phyloP scores from a whole-genome alignment of 2,888 invertebrate genomes.

The Diaperis boleti region DNA sequence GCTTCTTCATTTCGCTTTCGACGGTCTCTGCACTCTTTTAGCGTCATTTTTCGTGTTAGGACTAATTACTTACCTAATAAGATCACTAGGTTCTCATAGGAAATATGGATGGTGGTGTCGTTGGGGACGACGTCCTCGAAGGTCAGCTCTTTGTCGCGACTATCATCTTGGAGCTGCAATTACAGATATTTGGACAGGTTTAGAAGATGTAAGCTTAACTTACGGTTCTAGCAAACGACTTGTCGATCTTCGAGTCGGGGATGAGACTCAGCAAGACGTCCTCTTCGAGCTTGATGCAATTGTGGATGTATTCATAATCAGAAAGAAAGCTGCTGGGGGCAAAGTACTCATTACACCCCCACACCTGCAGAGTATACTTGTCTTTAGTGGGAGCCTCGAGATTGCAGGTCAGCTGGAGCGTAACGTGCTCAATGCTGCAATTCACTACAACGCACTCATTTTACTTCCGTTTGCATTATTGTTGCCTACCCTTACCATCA shows the following conservation, averaged over 20 bases:
- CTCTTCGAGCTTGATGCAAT: conserved; percentile 91
- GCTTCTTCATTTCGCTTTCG: conserved; percentile 84
- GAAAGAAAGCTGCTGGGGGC: conserved; percentile 85
- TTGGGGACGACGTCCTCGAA: conserved; percentile 85
- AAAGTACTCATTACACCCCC: conserved; percentile 91
- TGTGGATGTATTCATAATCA: conserved; percentile 94
- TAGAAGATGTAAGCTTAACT: conserved; percentile 49
- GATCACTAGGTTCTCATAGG: conserved; percentile 87
- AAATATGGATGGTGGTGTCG: conserved; percentile 79
- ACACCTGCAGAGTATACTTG: conserved; percentile 78
- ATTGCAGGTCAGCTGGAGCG: conserved; percentile 85
- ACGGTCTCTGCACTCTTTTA: conserved; percentile 84
- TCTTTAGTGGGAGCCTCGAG: conserved; percentile 72
- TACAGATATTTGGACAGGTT: conserved; percentile 19
- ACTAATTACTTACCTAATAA: too few relatives aligned
- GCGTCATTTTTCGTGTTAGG: too few relatives aligned
- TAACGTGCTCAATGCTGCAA: conserved; percentile 87
- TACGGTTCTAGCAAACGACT: conserved; percentile 82
- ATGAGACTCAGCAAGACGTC: conserved; percentile 81
- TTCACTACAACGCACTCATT: conserved; percentile 74
- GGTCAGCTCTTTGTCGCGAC: conserved; percentile 78
- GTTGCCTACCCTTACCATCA: conserved; percentile 77
- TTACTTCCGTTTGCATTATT: not conserved
- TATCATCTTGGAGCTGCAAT: conserved; percentile 79
- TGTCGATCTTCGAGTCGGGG: conserved; percentile 76